These are phyloP conservation scores for Latrodectus elegans DNA, from an alignment of 2,888 invertebrate species.

Conservation along the genomic window DNA sequence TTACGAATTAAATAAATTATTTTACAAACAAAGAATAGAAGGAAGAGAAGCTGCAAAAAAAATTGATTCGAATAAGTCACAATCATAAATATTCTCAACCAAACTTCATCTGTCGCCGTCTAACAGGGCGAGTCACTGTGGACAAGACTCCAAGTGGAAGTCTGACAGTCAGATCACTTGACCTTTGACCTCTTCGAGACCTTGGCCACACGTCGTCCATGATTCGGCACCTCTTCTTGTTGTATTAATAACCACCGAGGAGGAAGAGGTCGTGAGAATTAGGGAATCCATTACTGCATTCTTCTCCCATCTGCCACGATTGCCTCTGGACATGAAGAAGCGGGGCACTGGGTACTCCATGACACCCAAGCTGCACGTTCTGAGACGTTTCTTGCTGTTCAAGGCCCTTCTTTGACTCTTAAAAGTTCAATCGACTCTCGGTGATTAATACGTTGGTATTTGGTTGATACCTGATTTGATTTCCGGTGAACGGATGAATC, in stretches of 20 bases:
- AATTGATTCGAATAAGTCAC: too few relatives aligned
- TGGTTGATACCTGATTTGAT: background rate
- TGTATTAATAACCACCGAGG: background rate
- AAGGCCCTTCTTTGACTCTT: background rate
- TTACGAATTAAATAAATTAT: too few relatives aligned
- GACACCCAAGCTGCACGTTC: background rate
- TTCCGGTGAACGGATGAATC: background rate
- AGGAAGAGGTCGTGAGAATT: slow-evolving; percentile 1
- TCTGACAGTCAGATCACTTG: slow-evolving; percentile 51
- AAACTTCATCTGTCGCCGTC: too few relatives aligned
- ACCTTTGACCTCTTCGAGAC: slow-evolving; percentile 42
- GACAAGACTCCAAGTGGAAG: background rate
- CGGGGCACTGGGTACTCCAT: background rate
- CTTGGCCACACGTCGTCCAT: slow-evolving; percentile 59
- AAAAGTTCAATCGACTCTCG: background rate
- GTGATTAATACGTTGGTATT: background rate
- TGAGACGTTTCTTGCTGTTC: background rate
- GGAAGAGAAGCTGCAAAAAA: too few relatives aligned
- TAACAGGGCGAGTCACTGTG: background rate
- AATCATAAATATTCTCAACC: too few relatives aligned
- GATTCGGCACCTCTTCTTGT: background rate
- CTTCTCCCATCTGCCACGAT: background rate
- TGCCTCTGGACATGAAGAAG: background rate
- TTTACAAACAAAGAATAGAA: too few relatives aligned
- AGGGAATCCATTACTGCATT: background rate